Base-by-base conservation (phyloP, 2,888 invertebrate genomes). In the Ditula angustiorana region DNA sequence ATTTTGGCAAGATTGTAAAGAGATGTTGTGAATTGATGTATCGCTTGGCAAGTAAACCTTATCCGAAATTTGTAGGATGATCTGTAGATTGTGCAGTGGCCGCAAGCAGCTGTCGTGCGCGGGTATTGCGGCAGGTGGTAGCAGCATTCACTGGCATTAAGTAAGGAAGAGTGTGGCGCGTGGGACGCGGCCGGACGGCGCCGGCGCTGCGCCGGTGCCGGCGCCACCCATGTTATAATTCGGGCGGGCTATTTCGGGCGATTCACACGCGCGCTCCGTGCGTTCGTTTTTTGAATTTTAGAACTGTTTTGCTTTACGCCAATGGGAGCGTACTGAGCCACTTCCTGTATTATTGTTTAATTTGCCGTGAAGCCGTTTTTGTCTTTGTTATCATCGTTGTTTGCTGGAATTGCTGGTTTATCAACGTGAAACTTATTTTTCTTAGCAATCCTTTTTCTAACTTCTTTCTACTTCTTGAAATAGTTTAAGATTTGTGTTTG, bases 171-270 rank as follows among this genome's bases (percentile, higher is more conserved):
- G 47, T 53, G 30, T n/a, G 11, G 10, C 16, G 56, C 56, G 60
- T 37, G 16, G 19, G 24, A 19, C 24, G 52, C 35, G 33, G 33
- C 49, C 23, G 52, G 69, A 81, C 83, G 86, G 87, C 89, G 88
- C 88, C 88, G 84, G 67, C 75, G 75, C 81, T 83, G 87, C 89
- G 88, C 88, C 88, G 84, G 67, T 74, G 75, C 81, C 83, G 89
- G 90, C 91, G 90, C 90, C 91, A 88, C 81, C 82, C 85, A 79
- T 81, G 87, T 85, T 90, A 85, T 88, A 92, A 90, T 92, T 91
- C 87, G 90, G 91, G 86, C 88, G 81, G 76, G 88, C 85, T 92
- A 92, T 92, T 92, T 92, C 84, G 80, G 88, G 82, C 87, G 87
- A 86, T 88, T 90, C 88, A 89, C 89, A 89, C 87, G 88, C 88